Percentiles rank a stretch among this genome's conserved stretches.
Evolutionary conservation across 2,113 vertebrate species (phyloP).

Genomic region (Osmerus eperlanus): DNA sequence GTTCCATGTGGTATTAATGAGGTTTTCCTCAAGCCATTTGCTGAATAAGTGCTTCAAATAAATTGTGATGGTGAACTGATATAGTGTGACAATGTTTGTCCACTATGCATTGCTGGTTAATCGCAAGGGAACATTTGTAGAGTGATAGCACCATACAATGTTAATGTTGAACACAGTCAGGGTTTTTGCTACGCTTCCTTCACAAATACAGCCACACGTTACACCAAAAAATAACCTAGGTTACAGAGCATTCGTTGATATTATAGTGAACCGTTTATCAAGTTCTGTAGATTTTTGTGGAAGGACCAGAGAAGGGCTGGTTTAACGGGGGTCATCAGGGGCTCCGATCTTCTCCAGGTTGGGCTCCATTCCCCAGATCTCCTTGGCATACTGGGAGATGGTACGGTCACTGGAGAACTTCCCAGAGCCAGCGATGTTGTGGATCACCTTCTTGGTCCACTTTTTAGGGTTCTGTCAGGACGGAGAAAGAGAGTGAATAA

Average conservation of each 20-base stretch:
- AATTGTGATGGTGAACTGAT: not conserved
- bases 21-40: not conserved
- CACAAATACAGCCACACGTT: not conserved
- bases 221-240: not conserved
- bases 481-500: not conserved
- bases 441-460: constrained; percentile 89
- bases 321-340: constrained; percentile 66
- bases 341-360: constrained; percentile 75
- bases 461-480: constrained; percentile 81
- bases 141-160: not conserved
- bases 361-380: constrained; percentile 90
- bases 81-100: not conserved
- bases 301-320: not conserved
- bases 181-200: not conserved
- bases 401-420: constrained; percentile 94
- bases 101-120: constrained; percentile 7
- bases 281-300: not conserved
- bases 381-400: constrained; percentile 83
- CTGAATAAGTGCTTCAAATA: not conserved
- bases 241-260: no score
- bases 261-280: no score
- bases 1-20: not conserved
- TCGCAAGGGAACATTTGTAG: not conserved
- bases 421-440: constrained; percentile 84
- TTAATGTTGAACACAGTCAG: not conserved